A percentile compares a stretch with the other conserved stretches of the same genome.
Evolutionary conservation across 2,797 vertebrate species (phyloP).

Genomic region (Benthosema pterotum): DNA sequence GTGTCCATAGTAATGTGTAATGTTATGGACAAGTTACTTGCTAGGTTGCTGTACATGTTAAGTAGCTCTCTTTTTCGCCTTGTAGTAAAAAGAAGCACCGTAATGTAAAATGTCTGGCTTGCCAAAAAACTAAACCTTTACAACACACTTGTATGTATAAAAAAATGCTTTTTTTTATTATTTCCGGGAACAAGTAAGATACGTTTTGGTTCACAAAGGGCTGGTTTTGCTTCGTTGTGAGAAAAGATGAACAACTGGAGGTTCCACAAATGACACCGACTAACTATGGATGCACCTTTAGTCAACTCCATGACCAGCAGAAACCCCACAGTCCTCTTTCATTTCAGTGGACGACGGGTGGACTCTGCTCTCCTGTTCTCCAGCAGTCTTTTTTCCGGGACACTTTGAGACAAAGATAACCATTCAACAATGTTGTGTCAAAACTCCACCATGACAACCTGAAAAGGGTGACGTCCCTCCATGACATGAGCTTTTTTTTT

Average conservation of each 20-base stretch:
- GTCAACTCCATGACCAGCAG: constrained; percentile 66
- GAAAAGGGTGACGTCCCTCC: constrained; percentile 47
- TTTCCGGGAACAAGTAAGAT: constrained; percentile 75
- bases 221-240: constrained; percentile 77
- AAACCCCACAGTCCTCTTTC: constrained; percentile 50
- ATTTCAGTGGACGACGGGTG: constrained; percentile 38
- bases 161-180: constrained; percentile 74
- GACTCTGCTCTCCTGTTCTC: constrained; percentile 41
- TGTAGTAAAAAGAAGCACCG: constrained; percentile 80
- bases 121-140: constrained; percentile 70
- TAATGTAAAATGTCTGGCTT: constrained; percentile 78
- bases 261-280: constrained; percentile 73
- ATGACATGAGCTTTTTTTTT: constrained; percentile 59
- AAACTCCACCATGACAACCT: constrained; percentile 43
- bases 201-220: constrained; percentile 74
- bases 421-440: constrained; percentile 42
- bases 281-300: constrained; percentile 70
- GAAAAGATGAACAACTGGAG: constrained; percentile 76
- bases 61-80: constrained; percentile 61
- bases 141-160: constrained; percentile 74
- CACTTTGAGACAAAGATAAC: constrained; percentile 51
- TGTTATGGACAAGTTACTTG: constrained; percentile 42
- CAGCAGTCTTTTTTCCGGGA: constrained; percentile 35
- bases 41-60: constrained; percentile 72
- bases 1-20: constrained; percentile 38